phyloP scores from a whole-genome alignment of 2,797 vertebrate genomes.

The Psittacula echo region DNA sequence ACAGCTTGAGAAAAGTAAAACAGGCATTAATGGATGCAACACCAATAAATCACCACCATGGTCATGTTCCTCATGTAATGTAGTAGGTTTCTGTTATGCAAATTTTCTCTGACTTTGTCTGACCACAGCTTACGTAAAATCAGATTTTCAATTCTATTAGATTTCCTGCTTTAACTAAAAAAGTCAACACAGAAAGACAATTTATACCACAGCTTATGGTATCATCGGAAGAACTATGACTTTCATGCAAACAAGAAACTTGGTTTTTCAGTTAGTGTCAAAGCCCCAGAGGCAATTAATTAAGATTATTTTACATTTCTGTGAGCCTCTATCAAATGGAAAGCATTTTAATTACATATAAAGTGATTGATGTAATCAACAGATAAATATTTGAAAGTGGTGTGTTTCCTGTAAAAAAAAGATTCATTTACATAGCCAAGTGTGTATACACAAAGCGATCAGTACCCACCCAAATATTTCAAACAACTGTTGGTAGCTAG shows the following conservation, averaged over 20 bases:
- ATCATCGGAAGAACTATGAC: background rate
- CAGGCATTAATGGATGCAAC: background rate
- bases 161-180: background rate
- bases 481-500: background rate
- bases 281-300: slow-evolving; percentile 10
- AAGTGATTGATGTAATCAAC: slow-evolving; percentile 21
- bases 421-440: background rate
- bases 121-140: background rate
- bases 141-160: background rate
- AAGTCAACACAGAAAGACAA: slow-evolving; percentile 13
- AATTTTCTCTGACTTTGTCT: slow-evolving; percentile 14
- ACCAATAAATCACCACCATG: background rate
- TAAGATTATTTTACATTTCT: background rate
- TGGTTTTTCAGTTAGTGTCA: background rate
- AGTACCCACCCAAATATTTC: background rate
- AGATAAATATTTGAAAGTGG: slow-evolving; percentile 35
- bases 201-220: background rate
- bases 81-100: slow-evolving; percentile 7
- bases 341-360: slow-evolving; percentile 48
- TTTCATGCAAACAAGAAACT: slow-evolving; percentile 18
- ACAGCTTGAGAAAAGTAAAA: background rate
- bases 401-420: slow-evolving; percentile 8
- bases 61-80: background rate
- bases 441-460: background rate
- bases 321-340: background rate